Base-by-base conservation (phyloP, 2,888 invertebrate genomes). In the Chironomus tentans region DNA sequence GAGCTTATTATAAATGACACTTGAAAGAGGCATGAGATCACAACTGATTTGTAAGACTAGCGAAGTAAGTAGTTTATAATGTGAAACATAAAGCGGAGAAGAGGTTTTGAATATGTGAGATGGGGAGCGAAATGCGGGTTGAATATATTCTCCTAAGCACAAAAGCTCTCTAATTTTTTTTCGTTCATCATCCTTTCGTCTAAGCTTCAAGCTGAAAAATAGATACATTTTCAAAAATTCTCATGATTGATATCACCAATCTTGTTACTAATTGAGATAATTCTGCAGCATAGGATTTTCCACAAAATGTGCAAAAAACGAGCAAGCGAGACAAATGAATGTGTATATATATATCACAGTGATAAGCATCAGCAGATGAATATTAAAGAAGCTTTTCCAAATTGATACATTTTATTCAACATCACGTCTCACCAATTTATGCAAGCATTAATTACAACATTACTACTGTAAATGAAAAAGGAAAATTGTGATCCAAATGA, bases 291-390 rank as follows among this genome's bases (percentile, higher is more conserved):
- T 38, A 1, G 10, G 38, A 10, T 38, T 10, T 10, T 10, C 4
- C 38, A 38, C 10, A 38, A 10, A 38, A 38, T 38, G 38, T 38
- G 38, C 7, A 38, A 38, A 10, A 10, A 38, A 2, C 1, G 10
- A 38, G 38, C 10, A 18, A 56, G 56, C 2, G 38, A 56, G 56
- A 56, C 56, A 56, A 56, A 56, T 38, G 38, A 38, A 10, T 56
- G 18, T 56, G 56, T 56, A 13, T 65, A 24, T 62, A 22, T 56
- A 15, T 15, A 18, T 56, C 18, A 56, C 18, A 65, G 24, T 65
- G 65, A 65, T 65, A 65, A 65, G 65, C 65, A 65, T 65, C 65
- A 65, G 24, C 13, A 46, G 68, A 46, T 46, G 68, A 68, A 68
- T 68, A 68, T 68, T 68, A 68, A 68, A 38, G 7, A 38, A 10